Conservation (phyloP, 2,113 vertebrate species). For the Dolichallabes microphthalmus region DNA sequence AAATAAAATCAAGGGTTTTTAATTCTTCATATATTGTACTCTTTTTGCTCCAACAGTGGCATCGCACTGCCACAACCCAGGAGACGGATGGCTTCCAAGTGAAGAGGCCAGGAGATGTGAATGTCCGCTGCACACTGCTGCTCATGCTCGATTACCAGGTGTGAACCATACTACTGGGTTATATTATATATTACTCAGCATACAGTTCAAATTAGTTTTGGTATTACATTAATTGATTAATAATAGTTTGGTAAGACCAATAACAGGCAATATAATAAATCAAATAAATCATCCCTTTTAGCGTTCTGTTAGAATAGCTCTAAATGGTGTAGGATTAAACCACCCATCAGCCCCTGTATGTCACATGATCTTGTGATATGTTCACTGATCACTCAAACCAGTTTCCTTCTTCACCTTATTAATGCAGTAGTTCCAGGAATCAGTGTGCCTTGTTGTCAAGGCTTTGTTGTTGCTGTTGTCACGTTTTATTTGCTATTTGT, state of each 20-base stretch:
- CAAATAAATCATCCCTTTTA: not conserved
- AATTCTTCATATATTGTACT: not conserved
- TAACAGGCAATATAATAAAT: not conserved
- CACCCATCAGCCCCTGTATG: not conserved
- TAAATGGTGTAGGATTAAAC: not conserved
- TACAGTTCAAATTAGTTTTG: not conserved
- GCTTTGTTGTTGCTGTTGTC: not conserved
- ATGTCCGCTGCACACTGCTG: conserved; percentile 81
- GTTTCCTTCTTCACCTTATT: not conserved
- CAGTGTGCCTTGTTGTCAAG: not conserved
- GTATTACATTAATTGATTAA: not conserved
- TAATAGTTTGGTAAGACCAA: not conserved
- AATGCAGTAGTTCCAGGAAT: not conserved
- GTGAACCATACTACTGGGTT: conserved; percentile 12
- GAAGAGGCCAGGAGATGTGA: conserved; percentile 83
- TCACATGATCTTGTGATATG: not conserved
- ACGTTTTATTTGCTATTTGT: too few relatives aligned
- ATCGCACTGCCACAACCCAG: conserved; percentile 83
- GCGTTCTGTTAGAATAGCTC: not conserved
- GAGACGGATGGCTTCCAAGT: conserved; percentile 89
- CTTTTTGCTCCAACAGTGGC: conserved; percentile 72
- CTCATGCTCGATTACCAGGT: conserved; percentile 92
- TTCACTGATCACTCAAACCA: not conserved
- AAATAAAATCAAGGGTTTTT: not conserved
- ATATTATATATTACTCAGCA: not conserved